Base-by-base conservation (phyloP, 2,888 invertebrate genomes). In the Acleris literana region DNA sequence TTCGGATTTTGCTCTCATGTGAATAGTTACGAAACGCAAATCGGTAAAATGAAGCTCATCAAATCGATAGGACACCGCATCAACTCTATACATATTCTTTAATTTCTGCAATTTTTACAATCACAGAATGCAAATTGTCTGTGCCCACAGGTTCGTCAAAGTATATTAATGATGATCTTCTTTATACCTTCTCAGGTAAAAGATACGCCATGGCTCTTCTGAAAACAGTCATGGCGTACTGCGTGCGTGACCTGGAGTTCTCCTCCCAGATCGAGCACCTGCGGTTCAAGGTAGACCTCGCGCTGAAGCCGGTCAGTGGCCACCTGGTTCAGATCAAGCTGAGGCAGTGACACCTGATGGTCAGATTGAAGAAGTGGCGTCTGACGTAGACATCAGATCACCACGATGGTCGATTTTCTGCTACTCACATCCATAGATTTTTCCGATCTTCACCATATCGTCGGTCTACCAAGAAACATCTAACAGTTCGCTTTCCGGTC, bases 161-260 rank as follows among this genome's bases (percentile, higher is more conserved):
- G 17, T 2, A 17, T 33, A 33, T 33, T 2, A 33, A 33, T 17
- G 46, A 46, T 17, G 46, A 46, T 6, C n/a, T 17, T 7, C 0
- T 51, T 22, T 51, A 2, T n/a, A 16, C 7, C 4, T 22, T 11
- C 22, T 0, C 74, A 90, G 90, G 90, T 64, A 88, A 83, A 69
- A 84, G 76, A 63, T 89, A 89, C 66, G 87, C 88, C 0, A 80
- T 87, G 74, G 71, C 80, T 0, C 67, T 87, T 20, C 6, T 86
- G 67, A 90, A 90, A 73, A 89, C 88, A 0, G 33, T 82, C 2
- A 57, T 88, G 25, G 80, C 82, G 3, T 72, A 82, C 39, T 81
- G 80, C 58, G 72, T 86, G 5, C 76, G 86, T 22, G 85, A 84
- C 18, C 69, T 86, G 25, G 75, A 76, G 69, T 75, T 89, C 43